phyloP scores from a whole-genome alignment of 2,113 vertebrate genomes.

The Lagopus muta region DNA sequence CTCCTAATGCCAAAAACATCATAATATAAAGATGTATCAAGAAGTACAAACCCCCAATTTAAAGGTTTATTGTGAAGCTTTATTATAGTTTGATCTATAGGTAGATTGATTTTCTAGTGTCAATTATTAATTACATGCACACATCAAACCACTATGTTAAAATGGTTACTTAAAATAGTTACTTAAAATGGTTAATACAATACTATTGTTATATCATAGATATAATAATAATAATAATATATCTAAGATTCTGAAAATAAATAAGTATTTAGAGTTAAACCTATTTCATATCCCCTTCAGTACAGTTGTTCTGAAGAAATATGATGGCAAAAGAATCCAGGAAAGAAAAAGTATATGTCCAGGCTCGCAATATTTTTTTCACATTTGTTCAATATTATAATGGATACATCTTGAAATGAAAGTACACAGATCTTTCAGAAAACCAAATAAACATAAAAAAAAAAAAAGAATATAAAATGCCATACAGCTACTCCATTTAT shows the following conservation, averaged over 20 bases:
- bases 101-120: neutral
- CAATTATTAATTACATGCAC: neutral
- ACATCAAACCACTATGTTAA: neutral
- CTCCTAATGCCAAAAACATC: neutral
- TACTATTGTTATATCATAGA: too few relatives aligned
- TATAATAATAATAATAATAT: neutral
- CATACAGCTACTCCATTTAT: neutral
- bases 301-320: neutral
- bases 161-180: neutral
- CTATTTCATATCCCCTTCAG: neutral
- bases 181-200: too few relatives aligned
- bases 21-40: neutral
- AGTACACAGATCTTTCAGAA: neutral
- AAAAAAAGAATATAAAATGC: neutral
- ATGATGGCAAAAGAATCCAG: neutral
- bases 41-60: neutral
- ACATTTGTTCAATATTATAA: neutral
- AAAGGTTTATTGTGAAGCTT: neutral
- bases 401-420: neutral
- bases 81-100: neutral
- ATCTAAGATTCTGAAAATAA: neutral
- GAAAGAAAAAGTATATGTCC: neutral
- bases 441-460: neutral
- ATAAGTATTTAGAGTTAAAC: neutral
- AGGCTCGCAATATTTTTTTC: neutral